Base-by-base conservation (phyloP, 2,888 invertebrate genomes). In the Eupithecia abbreviata region DNA sequence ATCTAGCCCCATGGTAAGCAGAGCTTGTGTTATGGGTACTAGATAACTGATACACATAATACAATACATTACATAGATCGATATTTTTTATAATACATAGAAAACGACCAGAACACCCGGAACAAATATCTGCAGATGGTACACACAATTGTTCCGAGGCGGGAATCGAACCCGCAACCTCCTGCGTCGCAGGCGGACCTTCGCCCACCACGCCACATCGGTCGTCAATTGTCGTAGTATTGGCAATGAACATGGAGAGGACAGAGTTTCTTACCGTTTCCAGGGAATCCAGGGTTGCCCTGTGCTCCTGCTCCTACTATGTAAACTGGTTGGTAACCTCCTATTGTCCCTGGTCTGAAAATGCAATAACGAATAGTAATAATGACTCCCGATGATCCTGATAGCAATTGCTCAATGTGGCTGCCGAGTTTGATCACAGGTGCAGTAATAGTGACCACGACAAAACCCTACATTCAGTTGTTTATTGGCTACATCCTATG, bases 281-380 rank as follows among this genome's bases (percentile, higher is more conserved):
- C 86, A 42, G 80, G 81, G 68, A 67, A 82, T 41, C 80, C 80
- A 65, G 81, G 79, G 76, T 92, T 91, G 12, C 89, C 90, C 83
- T 92, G 92, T 2, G 93, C 90, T 0, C 88, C 90, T 0, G 93
- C 93, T 0, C 91, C 93, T 0, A 94, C 94, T 2, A 94, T 89
- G 84, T 94, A 94, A 0, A 94, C 90, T 0, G 94, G 94, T 80
- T 93, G 94, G 77, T 94, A 94, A 1, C 94, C 94, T 41, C 92
- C 92, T 13, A 93, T 90, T 0, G 91, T 89, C 0, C 94, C 94
- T 0, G 94, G 94, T 72, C 94, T 93, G 84, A 41, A 86, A 86
- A 58, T 18, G 30, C 68, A 51, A 68, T 65, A 68, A 15, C 9
- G 15, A 67, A 42, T 42, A 6, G 30, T 41, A 41, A 13, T 41